These are phyloP conservation scores for Zosterops japonicus DNA, from an alignment of 2,113 vertebrate genomes.

Conservation along the genomic window DNA sequence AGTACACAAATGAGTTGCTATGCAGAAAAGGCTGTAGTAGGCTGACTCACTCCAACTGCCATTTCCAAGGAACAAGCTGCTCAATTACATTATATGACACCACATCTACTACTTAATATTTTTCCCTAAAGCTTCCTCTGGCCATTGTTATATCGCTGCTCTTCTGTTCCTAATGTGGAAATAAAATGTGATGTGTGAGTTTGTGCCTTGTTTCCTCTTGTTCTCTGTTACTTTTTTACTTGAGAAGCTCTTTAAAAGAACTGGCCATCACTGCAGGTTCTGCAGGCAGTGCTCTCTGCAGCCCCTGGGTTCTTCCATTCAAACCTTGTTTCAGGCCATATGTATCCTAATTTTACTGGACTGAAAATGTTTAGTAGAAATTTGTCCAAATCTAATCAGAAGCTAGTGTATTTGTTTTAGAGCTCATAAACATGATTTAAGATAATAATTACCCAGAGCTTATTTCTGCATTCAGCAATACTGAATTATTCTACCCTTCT, in stretches of 20 bases:
- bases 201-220: background rate
- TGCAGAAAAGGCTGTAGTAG: background rate
- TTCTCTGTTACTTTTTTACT: background rate
- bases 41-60: background rate
- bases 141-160: background rate
- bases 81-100: background rate
- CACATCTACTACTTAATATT: background rate
- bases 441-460: background rate
- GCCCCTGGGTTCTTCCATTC: background rate
- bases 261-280: background rate
- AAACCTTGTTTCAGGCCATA: background rate
- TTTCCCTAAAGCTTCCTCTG: background rate
- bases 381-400: slow-evolving; percentile 3
- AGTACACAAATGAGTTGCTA: background rate
- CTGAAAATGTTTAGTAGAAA: slow-evolving; percentile 26
- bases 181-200: background rate
- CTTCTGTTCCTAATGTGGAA: background rate
- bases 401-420: background rate
- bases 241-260: background rate
- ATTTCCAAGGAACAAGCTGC: background rate
- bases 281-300: background rate
- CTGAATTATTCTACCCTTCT: slow-evolving; percentile 51
- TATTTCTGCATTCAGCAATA: background rate
- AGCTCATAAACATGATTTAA: background rate
- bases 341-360: background rate